These are phyloP conservation scores for Camelus bactrianus DNA, from an alignment of 2,113 vertebrate genomes.

Conservation along the genomic window DNA sequence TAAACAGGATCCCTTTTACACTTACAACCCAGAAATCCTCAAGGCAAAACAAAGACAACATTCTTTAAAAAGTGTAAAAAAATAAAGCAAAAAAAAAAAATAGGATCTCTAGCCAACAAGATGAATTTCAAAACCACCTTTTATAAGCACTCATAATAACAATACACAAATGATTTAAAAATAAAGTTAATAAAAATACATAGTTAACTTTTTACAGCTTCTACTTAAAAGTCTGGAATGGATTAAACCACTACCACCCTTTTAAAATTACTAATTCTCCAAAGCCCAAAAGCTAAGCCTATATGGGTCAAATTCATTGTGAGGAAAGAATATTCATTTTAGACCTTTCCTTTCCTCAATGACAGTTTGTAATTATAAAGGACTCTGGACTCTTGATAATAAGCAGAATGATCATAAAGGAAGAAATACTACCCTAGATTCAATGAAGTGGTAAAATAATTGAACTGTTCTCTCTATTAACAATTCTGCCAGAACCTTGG, in stretches of 20 bases:
- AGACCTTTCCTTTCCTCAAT: not conserved
- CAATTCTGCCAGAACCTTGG: not conserved
- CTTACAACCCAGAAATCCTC: not conserved
- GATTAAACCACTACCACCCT: not conserved
- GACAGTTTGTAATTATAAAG: not conserved
- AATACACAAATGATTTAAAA: not conserved
- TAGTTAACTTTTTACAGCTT: not conserved
- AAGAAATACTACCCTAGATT: not conserved
- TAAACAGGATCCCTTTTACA: not conserved
- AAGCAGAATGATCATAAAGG: not conserved
- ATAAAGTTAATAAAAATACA: not conserved
- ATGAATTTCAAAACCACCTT: not conserved
- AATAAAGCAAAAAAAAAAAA: not conserved
- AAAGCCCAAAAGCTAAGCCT: not conserved
- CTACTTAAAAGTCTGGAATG: not conserved
- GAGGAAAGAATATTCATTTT: constrained; percentile 21
- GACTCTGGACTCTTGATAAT: not conserved
- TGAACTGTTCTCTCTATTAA: not conserved
- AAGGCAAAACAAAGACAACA: not conserved
- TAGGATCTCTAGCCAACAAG: not conserved
- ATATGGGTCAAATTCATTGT: not conserved
- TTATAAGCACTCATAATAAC: not conserved
- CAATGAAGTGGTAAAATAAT: not conserved
- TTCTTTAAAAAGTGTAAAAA: not conserved
- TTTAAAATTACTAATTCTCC: not conserved